phyloP scores from a whole-genome alignment of 2,797 vertebrate genomes.

The Eulemur albifrons region DNA sequence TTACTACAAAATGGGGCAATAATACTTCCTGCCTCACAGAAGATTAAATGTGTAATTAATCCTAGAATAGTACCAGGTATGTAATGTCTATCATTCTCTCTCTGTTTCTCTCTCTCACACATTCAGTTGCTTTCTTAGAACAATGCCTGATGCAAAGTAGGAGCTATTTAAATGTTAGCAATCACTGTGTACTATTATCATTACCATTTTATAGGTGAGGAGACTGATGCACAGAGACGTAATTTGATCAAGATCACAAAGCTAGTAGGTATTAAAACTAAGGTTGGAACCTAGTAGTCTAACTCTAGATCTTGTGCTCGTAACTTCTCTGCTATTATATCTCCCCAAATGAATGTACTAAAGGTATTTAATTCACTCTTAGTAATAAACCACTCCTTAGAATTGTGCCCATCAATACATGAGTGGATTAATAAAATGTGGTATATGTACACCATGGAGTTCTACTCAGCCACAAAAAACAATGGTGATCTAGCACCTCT shows the following conservation, averaged over 20 bases:
- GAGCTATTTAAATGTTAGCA: neutral
- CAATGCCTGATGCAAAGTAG: neutral
- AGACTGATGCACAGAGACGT: neutral
- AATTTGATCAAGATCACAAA: neutral
- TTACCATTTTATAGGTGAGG: neutral
- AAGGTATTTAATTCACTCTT: conserved; percentile 16
- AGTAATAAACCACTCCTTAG: conserved; percentile 6
- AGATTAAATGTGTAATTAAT: neutral
- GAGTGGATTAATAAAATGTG: no score
- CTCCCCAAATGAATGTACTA: neutral
- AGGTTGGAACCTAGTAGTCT: neutral
- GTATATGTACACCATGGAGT: no score
- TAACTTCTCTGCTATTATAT: neutral
- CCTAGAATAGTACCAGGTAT: neutral
- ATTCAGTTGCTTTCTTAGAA: neutral
- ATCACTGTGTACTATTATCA: neutral
- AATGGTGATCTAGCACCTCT: no score
- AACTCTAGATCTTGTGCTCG: neutral
- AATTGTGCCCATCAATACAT: no score
- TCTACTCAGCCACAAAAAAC: no score
- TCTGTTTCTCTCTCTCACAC: neutral
- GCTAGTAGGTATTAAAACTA: neutral
- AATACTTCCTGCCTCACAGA: neutral
- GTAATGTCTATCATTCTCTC: neutral
- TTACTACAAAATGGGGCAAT: neutral